Percentiles rank a stretch among this genome's conserved stretches.
These are phyloP conservation scores for Quadriops clusia DNA, from an alignment of 2,888 invertebrate genomes.

Conservation along the genomic window DNA sequence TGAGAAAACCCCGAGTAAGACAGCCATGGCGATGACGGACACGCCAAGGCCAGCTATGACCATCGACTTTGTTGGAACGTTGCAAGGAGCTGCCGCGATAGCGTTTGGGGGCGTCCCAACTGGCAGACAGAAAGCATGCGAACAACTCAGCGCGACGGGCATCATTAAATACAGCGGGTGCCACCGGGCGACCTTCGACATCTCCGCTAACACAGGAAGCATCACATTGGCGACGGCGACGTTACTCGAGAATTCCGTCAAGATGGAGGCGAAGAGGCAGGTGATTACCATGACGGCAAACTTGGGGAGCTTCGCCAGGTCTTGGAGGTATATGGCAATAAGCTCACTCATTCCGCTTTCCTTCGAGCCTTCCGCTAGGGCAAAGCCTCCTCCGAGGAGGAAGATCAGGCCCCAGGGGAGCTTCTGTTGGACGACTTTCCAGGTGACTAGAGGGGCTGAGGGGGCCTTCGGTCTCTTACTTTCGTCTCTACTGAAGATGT, in stretches of 20 bases:
- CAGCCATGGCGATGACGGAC: slow-evolving; percentile 59
- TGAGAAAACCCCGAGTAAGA: slow-evolving; percentile 61
- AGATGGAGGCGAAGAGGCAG: slow-evolving; percentile 62
- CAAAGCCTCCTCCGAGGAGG: slow-evolving; percentile 83
- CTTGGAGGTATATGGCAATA: slow-evolving; percentile 59
- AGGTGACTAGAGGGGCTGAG: slow-evolving; percentile 63
- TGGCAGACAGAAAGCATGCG: slow-evolving; percentile 87
- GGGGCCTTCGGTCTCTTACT: slow-evolving; percentile 49
- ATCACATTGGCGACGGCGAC: slow-evolving; percentile 84
- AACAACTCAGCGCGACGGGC: slow-evolving; percentile 79
- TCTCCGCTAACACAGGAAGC: slow-evolving; percentile 69
- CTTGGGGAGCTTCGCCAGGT: slow-evolving; percentile 50
- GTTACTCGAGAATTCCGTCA: slow-evolving; percentile 85
- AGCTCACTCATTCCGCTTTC: slow-evolving; percentile 64
- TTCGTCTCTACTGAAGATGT: slow-evolving; percentile 49
- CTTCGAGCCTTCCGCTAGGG: slow-evolving; percentile 76
- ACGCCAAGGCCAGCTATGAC: slow-evolving; percentile 57
- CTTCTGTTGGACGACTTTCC: slow-evolving; percentile 74
- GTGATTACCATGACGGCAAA: slow-evolving; percentile 61
- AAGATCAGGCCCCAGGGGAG: slow-evolving; percentile 86
- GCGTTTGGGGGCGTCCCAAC: slow-evolving; percentile 94
- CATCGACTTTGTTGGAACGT: slow-evolving; percentile 70
- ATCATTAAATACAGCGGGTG: slow-evolving; percentile 86
- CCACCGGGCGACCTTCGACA: slow-evolving; percentile 48
- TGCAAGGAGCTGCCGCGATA: slow-evolving; percentile 74